Conservation (phyloP, 2,888 invertebrate genomes). For the Acanthococcus lagerstroemiae region DNA sequence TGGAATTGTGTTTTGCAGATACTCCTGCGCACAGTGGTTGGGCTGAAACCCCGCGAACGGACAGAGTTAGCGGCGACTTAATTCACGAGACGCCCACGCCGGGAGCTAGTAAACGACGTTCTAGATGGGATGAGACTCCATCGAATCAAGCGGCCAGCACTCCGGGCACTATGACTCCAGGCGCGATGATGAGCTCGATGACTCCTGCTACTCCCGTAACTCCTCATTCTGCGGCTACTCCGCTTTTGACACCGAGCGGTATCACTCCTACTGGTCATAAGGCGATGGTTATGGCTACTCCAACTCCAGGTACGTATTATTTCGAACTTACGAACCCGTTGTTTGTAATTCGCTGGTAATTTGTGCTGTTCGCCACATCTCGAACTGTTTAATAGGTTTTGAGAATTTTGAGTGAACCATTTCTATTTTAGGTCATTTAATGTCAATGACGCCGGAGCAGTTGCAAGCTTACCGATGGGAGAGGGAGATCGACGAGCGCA, state of each 20-base stretch:
- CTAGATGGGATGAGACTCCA: constrained; percentile 98
- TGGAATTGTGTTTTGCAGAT: constrained; percentile 47
- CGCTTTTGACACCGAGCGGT: constrained; percentile 44
- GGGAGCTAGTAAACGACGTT: constrained; percentile 87
- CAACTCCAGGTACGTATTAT: constrained; percentile 61
- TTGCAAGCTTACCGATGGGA: constrained; percentile 97
- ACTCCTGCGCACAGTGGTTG: constrained; percentile 97
- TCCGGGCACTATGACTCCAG: constrained; percentile 50
- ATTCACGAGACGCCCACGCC: constrained; percentile 74
- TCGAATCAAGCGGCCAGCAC: constrained; percentile 45
- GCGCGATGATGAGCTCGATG: constrained; percentile 39
- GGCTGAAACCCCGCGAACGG: constrained; percentile 98
- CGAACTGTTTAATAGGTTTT: too few relatives aligned
- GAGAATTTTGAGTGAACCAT: not conserved
- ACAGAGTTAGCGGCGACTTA: constrained; percentile 61
- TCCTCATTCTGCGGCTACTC: constrained; percentile 37
- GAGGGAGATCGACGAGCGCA: constrained; percentile 95
- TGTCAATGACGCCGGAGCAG: constrained; percentile 99
- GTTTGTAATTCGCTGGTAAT: too few relatives aligned
- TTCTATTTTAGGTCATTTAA: constrained; percentile 56
- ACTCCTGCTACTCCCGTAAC: constrained; percentile 39
- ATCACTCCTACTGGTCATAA: constrained; percentile 81
- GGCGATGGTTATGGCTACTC: constrained; percentile 98
- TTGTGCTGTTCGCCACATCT: too few relatives aligned
- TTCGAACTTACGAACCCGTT: not conserved